These are phyloP conservation scores for Ptyas mucosa DNA, from an alignment of 2,113 vertebrate genomes.

Conservation along the genomic window DNA sequence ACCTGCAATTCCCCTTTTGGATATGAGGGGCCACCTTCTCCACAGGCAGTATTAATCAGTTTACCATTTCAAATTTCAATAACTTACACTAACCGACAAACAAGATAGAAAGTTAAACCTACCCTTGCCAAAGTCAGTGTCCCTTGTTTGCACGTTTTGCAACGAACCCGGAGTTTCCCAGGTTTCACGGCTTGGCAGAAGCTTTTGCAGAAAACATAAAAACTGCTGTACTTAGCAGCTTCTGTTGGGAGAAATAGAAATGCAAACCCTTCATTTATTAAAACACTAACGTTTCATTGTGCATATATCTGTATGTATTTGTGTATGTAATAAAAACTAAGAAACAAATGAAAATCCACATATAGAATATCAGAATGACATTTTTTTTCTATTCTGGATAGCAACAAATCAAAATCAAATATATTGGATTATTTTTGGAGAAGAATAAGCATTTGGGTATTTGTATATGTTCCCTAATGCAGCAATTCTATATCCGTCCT, in stretches of 20 bases:
- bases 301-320: too few relatives aligned
- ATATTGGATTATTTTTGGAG: not conserved
- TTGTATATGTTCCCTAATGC: not conserved
- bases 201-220: constrained; percentile 88
- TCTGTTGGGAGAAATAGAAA: constrained; percentile 62
- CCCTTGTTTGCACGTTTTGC: constrained; percentile 77
- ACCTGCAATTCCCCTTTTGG: not conserved
- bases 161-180: constrained; percentile 86
- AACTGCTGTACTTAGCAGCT: constrained; percentile 71
- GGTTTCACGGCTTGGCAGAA: constrained; percentile 77
- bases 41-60: not conserved
- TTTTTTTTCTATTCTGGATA: not conserved
- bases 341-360: not conserved
- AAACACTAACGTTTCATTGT: not conserved
- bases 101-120: constrained; percentile 43
- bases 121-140: constrained; percentile 82
- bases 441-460: constrained; percentile 8
- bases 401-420: not conserved
- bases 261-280: not conserved
- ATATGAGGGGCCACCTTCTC: not conserved
- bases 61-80: not conserved
- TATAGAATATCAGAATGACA: constrained; percentile 14
- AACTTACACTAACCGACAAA: not conserved
- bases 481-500: not conserved
- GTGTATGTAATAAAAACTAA: not conserved